Evolutionary conservation across 53 echinoderm and acorn worm species (phyloP).

Genomic region (Actinopyga echinites): DNA sequence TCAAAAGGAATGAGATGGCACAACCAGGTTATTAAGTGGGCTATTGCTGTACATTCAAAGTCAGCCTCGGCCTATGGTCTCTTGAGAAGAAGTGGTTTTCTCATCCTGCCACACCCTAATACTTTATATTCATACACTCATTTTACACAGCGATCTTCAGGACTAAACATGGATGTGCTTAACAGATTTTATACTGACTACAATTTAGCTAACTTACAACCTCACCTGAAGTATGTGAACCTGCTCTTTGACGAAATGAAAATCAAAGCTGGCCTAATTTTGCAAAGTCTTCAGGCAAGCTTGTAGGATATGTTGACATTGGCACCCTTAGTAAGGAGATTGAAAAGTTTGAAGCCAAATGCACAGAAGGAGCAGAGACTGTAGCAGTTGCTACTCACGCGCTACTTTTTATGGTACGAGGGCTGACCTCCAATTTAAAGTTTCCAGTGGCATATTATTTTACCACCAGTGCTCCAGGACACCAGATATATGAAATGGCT

Average conservation of each 20-base stretch:
- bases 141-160: neutral
- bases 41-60: slow-evolving; percentile 11
- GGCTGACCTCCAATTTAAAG: neutral
- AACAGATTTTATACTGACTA: neutral
- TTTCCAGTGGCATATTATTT: neutral
- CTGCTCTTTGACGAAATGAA: slow-evolving; percentile 23
- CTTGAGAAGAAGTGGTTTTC: neutral
- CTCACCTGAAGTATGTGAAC: slow-evolving; percentile 1
- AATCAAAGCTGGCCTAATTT: slow-evolving; percentile 6
- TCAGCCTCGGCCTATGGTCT: neutral
- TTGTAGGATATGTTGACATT: slow-evolving; percentile 1
- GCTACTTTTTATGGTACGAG: neutral
- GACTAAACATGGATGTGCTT: neutral
- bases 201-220: neutral
- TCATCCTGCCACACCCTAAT: neutral
- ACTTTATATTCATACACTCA: neutral
- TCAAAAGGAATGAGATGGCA: neutral
- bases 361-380: neutral
- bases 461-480: neutral
- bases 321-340: neutral
- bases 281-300: neutral
- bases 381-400: neutral
- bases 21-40: neutral
- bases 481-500: neutral
- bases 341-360: neutral